phyloP scores from a whole-genome alignment of 2,797 vertebrate species.

The Enteromius treurensis region DNA sequence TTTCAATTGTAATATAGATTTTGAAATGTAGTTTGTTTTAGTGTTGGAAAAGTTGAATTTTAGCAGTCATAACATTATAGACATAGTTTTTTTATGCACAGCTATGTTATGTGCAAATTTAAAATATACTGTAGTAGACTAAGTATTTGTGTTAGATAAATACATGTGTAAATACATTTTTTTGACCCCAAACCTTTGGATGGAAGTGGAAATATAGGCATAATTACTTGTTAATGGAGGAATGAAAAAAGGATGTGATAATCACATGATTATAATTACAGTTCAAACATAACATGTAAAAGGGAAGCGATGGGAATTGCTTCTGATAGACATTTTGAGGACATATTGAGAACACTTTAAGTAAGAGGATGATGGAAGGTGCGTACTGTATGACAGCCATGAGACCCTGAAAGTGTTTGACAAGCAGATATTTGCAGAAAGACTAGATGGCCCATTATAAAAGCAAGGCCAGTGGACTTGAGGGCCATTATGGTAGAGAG shows the following conservation, averaged over 20 bases:
- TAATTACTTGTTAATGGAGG: background rate
- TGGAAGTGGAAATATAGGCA: background rate
- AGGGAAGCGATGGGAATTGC: background rate
- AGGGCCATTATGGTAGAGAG: background rate
- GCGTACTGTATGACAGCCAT: background rate
- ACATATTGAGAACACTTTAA: background rate
- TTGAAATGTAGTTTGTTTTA: background rate
- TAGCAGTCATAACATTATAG: too few relatives aligned
- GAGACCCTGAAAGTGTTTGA: background rate
- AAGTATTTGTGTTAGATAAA: too few relatives aligned
- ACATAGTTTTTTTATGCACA: too few relatives aligned
- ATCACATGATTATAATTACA: background rate
- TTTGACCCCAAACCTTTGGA: background rate
- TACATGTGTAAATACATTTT: too few relatives aligned
- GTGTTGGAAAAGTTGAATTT: too few relatives aligned
- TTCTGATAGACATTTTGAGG: conserved; percentile 5
- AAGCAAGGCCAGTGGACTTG: background rate
- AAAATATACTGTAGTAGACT: too few relatives aligned
- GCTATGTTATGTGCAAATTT: too few relatives aligned
- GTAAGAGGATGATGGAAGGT: background rate
- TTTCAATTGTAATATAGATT: background rate
- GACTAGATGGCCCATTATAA: background rate
- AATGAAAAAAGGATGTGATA: background rate
- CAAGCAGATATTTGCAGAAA: conserved; percentile 12
- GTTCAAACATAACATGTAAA: background rate